These are phyloP conservation scores for Ceyx cyanopectus DNA, from an alignment of 2,113 vertebrate genomes.

Conservation along the genomic window DNA sequence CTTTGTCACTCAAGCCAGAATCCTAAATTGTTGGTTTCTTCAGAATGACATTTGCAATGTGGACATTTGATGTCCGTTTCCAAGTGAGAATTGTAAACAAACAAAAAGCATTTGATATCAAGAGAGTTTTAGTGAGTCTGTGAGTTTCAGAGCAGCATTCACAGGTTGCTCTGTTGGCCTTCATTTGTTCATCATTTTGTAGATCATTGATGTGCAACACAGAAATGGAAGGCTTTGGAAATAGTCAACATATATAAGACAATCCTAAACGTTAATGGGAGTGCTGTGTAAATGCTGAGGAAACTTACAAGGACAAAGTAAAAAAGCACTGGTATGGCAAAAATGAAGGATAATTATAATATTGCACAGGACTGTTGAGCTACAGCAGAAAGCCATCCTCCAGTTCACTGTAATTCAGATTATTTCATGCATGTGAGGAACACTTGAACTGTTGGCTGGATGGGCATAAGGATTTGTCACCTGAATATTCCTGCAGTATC, in stretches of 20 bases:
- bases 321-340: not conserved
- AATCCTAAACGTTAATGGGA: not conserved
- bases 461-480: not conserved
- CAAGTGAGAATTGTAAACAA: not conserved
- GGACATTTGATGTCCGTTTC: not conserved
- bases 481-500: not conserved
- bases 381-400: not conserved
- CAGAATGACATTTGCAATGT: not conserved
- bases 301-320: not conserved
- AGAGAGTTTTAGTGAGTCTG: not conserved
- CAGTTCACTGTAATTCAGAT: not conserved
- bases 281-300: not conserved
- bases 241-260: accelerated
- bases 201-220: not conserved
- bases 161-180: not conserved
- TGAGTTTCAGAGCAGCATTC: not conserved
- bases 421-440: not conserved
- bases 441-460: not conserved
- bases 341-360: not conserved
- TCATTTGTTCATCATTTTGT: not conserved
- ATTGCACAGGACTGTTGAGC: not conserved
- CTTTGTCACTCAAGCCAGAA: not conserved
- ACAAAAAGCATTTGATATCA: not conserved
- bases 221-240: not conserved
- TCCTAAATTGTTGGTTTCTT: not conserved